Conservation (phyloP, 2,888 invertebrate genomes). For the Biston stratarius region DNA sequence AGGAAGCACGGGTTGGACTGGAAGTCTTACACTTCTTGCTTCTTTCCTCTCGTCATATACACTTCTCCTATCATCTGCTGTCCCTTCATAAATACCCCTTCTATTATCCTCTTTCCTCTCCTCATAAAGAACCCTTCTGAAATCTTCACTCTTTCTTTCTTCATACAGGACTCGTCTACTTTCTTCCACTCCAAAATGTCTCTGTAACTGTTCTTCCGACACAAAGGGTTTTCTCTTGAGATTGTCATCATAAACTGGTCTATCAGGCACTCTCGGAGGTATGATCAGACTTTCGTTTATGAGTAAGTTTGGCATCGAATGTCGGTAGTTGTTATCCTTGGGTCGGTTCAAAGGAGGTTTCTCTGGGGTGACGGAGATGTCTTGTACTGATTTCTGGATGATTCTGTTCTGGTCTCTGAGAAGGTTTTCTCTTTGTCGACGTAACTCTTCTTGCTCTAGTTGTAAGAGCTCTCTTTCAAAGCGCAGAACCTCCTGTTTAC, state of each 20-base stretch:
- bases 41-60: conserved; percentile 31
- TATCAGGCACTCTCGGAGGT: conserved; percentile 53
- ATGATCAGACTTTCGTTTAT: conserved; percentile 68
- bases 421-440: conserved; percentile 91
- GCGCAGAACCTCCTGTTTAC: conserved; percentile 89
- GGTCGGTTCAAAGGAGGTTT: conserved; percentile 67
- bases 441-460: conserved; percentile 91
- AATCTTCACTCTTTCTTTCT: conserved; percentile 57
- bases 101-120: conserved; percentile 28
- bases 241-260: conserved; percentile 65
- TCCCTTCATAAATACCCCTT: conserved; percentile 12
- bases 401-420: conserved; percentile 88
- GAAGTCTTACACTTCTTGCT: conserved; percentile 19
- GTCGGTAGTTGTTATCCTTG: conserved; percentile 69
- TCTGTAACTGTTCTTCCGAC: conserved; percentile 79
- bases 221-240: conserved; percentile 74
- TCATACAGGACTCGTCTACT: conserved; percentile 74
- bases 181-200: conserved; percentile 80
- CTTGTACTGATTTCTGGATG: conserved; percentile 88
- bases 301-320: conserved; percentile 82
- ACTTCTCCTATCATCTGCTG: conserved; percentile 26
- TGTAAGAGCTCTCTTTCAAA: conserved; percentile 93
- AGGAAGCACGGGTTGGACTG: conserved; percentile 64
- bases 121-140: conserved; percentile 36
- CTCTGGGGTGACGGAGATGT: conserved; percentile 80